phyloP scores from a whole-genome alignment of 2,888 invertebrate genomes.

The Hydriomena furcata region DNA sequence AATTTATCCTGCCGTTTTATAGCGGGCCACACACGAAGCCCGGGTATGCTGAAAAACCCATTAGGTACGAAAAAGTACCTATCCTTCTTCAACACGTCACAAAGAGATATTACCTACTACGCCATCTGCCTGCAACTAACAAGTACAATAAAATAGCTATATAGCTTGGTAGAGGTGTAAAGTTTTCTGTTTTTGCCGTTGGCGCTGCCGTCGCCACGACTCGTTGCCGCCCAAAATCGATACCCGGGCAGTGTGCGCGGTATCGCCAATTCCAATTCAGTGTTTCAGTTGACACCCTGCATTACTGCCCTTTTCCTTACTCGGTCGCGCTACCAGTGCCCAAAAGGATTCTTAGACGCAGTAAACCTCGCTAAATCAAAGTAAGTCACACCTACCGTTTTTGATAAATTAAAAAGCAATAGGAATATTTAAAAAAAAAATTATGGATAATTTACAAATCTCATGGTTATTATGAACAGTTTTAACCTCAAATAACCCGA shows the following conservation, averaged over 20 bases:
- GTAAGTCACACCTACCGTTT: conserved; percentile 53
- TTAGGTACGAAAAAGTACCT: too few relatives aligned
- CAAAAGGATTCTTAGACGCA: conserved; percentile 51
- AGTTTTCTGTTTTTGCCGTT: conserved; percentile 38
- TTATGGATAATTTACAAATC: conserved; percentile 20
- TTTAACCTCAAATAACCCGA: conserved; percentile 25
- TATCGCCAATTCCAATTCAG: conserved; percentile 67
- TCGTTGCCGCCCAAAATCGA: conserved; percentile 79
- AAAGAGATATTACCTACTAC: conserved; percentile 26
- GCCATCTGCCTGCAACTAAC: conserved; percentile 54
- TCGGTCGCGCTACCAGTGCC: conserved; percentile 66
- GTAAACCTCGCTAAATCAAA: conserved; percentile 50
- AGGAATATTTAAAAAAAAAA: background rate
- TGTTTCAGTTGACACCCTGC: conserved; percentile 66
- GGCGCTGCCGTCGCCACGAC: conserved; percentile 49
- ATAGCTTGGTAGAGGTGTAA: conserved; percentile 22
- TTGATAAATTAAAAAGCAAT: background rate
- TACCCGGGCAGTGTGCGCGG: conserved; percentile 69
- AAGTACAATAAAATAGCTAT: conserved; percentile 14
- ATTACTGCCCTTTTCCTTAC: conserved; percentile 61
- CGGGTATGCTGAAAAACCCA: conserved; percentile 7
- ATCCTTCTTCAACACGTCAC: conserved; percentile 4
- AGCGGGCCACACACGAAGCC: conserved; percentile 25
- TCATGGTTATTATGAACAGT: background rate
- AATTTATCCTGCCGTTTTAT: conserved; percentile 53